Percentiles rank a stretch among this genome's conserved stretches.
phyloP scores from a whole-genome alignment of 2,888 invertebrate species.

The Leucophenga maculata region DNA sequence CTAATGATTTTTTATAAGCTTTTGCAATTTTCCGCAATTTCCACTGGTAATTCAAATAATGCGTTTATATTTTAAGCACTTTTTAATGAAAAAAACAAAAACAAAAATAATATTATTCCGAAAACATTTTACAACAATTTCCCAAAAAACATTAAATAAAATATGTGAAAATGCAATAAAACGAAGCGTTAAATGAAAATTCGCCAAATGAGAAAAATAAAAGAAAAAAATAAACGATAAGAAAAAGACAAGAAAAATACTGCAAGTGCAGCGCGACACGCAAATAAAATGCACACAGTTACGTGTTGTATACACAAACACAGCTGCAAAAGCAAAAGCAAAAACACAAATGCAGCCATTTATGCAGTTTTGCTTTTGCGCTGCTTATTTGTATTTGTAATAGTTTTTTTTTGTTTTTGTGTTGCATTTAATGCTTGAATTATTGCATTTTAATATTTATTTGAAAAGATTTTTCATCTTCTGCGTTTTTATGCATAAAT shows the following conservation, averaged over 20 bases:
- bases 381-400: background rate
- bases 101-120: too few species aligned
- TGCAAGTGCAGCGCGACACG: background rate
- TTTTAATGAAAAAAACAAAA: slow-evolving; percentile 20
- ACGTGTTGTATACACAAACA: background rate
- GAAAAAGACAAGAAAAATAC: background rate
- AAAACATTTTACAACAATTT: slow-evolving; percentile 32
- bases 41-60: background rate
- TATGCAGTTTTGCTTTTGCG: slow-evolving; percentile 33
- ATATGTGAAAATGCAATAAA: slow-evolving; percentile 38
- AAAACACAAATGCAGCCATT: slow-evolving; percentile 29
- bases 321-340: slow-evolving; percentile 14
- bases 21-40: background rate
- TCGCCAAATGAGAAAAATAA: background rate
- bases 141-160: slow-evolving; percentile 10
- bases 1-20: background rate
- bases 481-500: background rate
- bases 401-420: background rate
- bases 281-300: slow-evolving; percentile 14
- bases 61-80: background rate
- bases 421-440: slow-evolving; percentile 27
- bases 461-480: slow-evolving; percentile 23
- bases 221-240: background rate
- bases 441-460: slow-evolving; percentile 27
- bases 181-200: background rate